These are phyloP conservation scores for Nyctibius bracteatus DNA, from an alignment of 2,113 vertebrate genomes.

Conservation along the genomic window DNA sequence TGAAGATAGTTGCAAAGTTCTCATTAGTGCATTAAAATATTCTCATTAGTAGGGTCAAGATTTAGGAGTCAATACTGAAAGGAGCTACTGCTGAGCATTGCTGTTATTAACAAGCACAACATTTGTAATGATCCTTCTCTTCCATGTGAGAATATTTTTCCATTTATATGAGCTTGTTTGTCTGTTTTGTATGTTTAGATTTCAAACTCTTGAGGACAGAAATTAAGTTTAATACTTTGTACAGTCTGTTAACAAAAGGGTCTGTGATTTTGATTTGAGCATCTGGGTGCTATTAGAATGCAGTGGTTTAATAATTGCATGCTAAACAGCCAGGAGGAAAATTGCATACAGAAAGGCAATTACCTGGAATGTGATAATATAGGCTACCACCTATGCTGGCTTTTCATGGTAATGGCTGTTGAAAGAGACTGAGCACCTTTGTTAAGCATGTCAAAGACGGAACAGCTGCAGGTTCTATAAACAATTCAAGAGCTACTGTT, in stretches of 20 bases:
- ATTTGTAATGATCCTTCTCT: background rate
- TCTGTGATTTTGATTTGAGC: background rate
- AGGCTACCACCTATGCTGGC: background rate
- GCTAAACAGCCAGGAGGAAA: background rate
- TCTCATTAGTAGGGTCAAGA: background rate
- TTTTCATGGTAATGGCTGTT: background rate
- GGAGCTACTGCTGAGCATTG: background rate
- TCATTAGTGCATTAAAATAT: background rate
- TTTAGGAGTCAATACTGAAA: background rate
- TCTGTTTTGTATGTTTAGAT: background rate
- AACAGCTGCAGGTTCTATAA: background rate
- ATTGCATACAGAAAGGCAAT: background rate
- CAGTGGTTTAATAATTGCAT: background rate
- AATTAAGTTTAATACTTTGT: background rate
- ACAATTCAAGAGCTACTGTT: constrained; percentile 2
- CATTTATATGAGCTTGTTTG: background rate
- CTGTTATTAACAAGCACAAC: background rate
- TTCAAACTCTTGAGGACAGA: background rate
- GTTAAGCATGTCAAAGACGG: background rate
- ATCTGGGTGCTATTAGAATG: background rate
- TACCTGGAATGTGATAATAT: background rate
- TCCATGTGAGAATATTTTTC: background rate
- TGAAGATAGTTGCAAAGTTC: background rate
- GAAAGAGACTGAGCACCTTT: background rate
- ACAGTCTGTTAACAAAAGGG: background rate